Evolutionary conservation across 2,113 vertebrate species (phyloP).

Genomic region (Amphiprion ocellaris): DNA sequence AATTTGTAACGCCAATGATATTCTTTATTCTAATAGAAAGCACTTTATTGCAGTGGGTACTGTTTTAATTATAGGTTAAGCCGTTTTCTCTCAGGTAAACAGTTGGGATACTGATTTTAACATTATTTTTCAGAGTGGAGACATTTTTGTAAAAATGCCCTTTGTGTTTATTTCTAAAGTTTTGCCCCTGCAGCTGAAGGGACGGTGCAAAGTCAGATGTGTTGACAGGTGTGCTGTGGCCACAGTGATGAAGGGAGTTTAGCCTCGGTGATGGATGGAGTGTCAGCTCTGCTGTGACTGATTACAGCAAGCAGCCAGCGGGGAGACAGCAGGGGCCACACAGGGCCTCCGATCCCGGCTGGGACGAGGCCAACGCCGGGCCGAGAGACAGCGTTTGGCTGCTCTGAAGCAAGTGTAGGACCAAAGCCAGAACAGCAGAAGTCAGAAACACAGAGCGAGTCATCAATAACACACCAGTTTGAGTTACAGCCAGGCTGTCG

Average conservation of each 20-base stretch:
- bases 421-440: conserved; percentile 55
- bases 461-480: conserved; percentile 75
- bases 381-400: no score
- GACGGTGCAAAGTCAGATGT: conserved; percentile 61
- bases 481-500: conserved; percentile 35
- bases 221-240: conserved; percentile 58
- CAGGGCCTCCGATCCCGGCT: conserved; percentile 37
- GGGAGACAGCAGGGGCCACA: conserved; percentile 52
- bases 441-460: conserved; percentile 64
- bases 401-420: conserved; percentile 9
- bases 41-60: no score
- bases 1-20: no score
- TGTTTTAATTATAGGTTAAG: no score
- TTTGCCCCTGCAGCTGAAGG: conserved; percentile 32
- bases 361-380: conserved; percentile 47
- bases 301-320: conserved; percentile 71
- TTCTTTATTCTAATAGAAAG: no score
- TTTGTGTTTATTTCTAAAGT: conserved; percentile 1
- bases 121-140: no score
- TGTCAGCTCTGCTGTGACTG: conserved; percentile 70
- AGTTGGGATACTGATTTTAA: no score
- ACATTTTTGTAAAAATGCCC: background rate
- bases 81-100: no score
- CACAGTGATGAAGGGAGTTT: conserved; percentile 69
- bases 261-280: conserved; percentile 72